Evolutionary conservation across 2,113 vertebrate species (phyloP).

Genomic region (Melanotaenia duboulayi): DNA sequence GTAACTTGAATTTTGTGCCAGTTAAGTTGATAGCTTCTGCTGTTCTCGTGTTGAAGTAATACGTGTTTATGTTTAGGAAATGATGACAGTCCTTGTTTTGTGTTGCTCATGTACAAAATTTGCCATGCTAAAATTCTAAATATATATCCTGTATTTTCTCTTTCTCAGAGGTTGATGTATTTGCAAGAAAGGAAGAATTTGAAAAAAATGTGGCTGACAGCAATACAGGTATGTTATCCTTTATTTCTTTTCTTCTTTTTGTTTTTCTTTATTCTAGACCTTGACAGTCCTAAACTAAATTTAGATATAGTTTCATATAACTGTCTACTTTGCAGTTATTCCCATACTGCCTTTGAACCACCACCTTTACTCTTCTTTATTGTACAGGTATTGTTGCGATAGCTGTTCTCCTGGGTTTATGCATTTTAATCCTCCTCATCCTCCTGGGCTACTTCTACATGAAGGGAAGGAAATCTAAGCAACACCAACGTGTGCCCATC

Average conservation of each 20-base stretch:
- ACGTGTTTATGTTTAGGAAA: not conserved
- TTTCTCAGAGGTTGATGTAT: conserved; percentile 75
- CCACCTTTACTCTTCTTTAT: not conserved
- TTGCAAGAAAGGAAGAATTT: conserved; percentile 22
- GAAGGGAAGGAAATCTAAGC: conserved; percentile 80
- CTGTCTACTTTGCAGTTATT: not conserved
- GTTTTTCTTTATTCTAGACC: not conserved
- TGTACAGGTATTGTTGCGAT: conserved; percentile 74
- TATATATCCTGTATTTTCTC: not conserved
- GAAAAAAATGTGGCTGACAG: not conserved
- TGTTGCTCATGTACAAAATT: not conserved
- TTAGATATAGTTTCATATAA: not conserved
- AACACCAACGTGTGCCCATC: conserved; percentile 81
- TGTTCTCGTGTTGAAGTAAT: too few relatives aligned
- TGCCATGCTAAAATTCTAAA: not conserved
- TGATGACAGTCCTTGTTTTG: not conserved
- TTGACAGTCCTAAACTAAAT: not conserved
- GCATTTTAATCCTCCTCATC: conserved; percentile 84
- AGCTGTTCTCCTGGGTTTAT: conserved; percentile 81
- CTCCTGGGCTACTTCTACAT: conserved; percentile 87
- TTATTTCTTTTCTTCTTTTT: not conserved
- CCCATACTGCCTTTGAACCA: not conserved
- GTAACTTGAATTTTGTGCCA: not conserved
- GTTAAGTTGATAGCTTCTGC: too few relatives aligned
- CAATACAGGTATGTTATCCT: conserved; percentile 61